Evolutionary conservation across 2,888 invertebrate species (phyloP).

Genomic region (Papilio protenor): DNA sequence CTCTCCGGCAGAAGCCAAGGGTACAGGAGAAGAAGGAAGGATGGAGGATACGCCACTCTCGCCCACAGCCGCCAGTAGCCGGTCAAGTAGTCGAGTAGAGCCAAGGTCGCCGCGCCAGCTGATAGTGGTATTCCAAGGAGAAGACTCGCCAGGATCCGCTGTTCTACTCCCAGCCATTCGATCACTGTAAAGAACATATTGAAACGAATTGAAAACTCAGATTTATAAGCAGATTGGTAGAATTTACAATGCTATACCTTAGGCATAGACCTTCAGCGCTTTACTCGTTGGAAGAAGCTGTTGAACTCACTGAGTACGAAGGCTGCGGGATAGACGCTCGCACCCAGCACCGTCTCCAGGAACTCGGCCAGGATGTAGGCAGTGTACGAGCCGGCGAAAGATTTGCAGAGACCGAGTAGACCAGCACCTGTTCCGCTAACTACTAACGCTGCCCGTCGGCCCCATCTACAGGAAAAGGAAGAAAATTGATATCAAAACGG

Average conservation of each 20-base stretch:
- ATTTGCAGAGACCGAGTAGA: constrained; percentile 81
- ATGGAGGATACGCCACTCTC: constrained; percentile 84
- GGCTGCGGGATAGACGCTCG: constrained; percentile 84
- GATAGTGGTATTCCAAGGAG: constrained; percentile 89
- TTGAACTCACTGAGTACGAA: constrained; percentile 83
- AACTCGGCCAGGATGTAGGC: constrained; percentile 82
- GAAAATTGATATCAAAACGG: not conserved
- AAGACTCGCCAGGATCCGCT: constrained; percentile 88
- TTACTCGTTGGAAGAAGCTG: not conserved
- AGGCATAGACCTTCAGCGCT: not conserved
- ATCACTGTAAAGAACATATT: constrained; percentile 82
- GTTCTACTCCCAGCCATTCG: constrained; percentile 90
- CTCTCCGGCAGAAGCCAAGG: constrained; percentile 90
- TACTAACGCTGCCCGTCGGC: constrained; percentile 85
- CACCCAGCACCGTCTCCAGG: constrained; percentile 82
- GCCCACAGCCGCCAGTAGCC: constrained; percentile 89
- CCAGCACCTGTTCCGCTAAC: constrained; percentile 79
- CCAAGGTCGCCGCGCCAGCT: constrained; percentile 87
- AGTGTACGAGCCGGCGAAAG: constrained; percentile 81
- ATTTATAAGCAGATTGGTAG: not conserved
- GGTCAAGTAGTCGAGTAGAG: constrained; percentile 87
- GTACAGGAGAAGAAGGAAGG: constrained; percentile 87
- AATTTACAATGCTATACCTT: not conserved
- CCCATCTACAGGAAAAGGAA: constrained; percentile 77
- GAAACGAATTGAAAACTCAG: not conserved